These are phyloP conservation scores for Calephelis perditalis DNA, from an alignment of 2,888 invertebrate genomes.

Conservation along the genomic window DNA sequence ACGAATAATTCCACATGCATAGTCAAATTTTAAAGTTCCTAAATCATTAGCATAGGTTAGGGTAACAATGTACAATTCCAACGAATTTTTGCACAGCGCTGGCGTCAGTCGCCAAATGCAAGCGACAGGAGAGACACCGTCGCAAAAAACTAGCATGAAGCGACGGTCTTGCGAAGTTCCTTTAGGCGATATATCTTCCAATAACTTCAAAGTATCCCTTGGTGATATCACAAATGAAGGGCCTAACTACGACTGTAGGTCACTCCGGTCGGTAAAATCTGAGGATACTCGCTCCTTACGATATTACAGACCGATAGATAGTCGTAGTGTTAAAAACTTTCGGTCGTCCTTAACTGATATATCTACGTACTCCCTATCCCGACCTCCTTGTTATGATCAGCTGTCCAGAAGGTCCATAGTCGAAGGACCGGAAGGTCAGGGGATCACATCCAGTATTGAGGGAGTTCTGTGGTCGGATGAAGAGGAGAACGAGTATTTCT, in stretches of 20 bases:
- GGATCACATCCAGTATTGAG: constrained; percentile 71
- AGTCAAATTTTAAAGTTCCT: constrained; percentile 68
- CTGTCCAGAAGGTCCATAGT: constrained; percentile 64
- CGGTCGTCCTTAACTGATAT: constrained; percentile 63
- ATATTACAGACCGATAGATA: constrained; percentile 63
- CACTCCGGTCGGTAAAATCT: constrained; percentile 57
- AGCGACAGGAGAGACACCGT: constrained; percentile 67
- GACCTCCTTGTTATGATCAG: constrained; percentile 69
- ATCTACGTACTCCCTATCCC: constrained; percentile 46
- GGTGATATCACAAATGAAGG: constrained; percentile 59
- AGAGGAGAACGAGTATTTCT: constrained; percentile 72
- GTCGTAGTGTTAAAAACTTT: constrained; percentile 66
- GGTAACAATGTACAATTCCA: constrained; percentile 64
- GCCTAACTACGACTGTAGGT: constrained; percentile 57
- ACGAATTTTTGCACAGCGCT: constrained; percentile 66
- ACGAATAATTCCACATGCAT: constrained; percentile 68
- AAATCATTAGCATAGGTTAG: constrained; percentile 46
- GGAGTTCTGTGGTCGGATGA: constrained; percentile 76
- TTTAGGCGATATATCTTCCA: constrained; percentile 64
- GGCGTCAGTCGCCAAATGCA: constrained; percentile 72
- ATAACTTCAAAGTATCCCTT: constrained; percentile 68
- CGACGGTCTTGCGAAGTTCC: constrained; percentile 69
- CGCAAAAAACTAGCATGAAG: constrained; percentile 70
- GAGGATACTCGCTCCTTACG: constrained; percentile 56
- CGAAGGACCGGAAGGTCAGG: constrained; percentile 55